These are phyloP conservation scores for Antheraea yamamai DNA, from an alignment of 2,888 invertebrate species.

Conservation along the genomic window DNA sequence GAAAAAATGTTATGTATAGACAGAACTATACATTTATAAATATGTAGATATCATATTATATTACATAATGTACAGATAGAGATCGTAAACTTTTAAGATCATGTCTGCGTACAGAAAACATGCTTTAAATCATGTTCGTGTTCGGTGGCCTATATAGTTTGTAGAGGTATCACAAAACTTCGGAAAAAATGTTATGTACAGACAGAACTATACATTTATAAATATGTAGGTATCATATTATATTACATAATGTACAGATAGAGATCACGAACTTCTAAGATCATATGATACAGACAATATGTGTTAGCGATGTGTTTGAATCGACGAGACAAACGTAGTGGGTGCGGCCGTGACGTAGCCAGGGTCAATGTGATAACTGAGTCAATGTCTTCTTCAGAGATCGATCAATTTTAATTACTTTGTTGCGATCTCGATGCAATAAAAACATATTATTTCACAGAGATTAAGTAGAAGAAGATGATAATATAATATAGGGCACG, in stretches of 20 bases:
- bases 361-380: constrained; percentile 44
- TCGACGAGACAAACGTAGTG: constrained; percentile 24
- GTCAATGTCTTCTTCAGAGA: constrained; percentile 54
- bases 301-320: neutral
- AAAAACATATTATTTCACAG: constrained; percentile 57
- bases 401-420: constrained; percentile 31
- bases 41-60: no score
- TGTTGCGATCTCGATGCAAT: constrained; percentile 48
- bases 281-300: neutral
- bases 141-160: no score
- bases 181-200: no score
- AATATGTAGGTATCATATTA: no score
- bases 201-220: no score
- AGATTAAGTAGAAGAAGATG: neutral
- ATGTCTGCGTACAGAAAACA: no score
- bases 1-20: no score
- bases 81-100: neutral
- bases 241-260: neutral
- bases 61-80: neutral
- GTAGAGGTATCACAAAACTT: no score
- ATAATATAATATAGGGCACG: neutral
- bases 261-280: no score
- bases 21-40: no score
- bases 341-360: constrained; percentile 66
- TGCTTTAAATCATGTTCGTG: no score